Evolutionary conservation across 2,888 invertebrate species (phyloP).

Genomic region (Vanessa cardui): DNA sequence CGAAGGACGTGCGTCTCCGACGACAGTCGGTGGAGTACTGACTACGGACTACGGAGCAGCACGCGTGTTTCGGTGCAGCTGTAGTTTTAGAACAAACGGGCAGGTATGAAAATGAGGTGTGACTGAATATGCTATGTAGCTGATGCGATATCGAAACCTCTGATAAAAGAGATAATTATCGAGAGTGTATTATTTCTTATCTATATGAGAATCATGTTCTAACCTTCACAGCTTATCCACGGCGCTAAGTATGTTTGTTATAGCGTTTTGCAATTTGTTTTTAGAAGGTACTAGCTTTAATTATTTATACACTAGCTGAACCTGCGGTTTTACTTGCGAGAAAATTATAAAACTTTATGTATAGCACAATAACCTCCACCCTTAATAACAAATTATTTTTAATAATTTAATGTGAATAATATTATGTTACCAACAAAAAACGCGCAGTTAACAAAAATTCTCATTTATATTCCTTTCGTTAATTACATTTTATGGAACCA

Average conservation of each 20-base stretch:
- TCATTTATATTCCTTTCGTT: too few relatives aligned
- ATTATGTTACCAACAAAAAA: too few relatives aligned
- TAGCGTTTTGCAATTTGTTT: not conserved
- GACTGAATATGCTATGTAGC: not conserved
- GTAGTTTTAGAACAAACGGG: slow-evolving; percentile 16
- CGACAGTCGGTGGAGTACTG: slow-evolving; percentile 66
- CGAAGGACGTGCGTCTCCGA: slow-evolving; percentile 68
- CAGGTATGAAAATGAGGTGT: slow-evolving; percentile 12
- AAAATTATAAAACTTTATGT: too few relatives aligned
- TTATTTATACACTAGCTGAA: too few relatives aligned
- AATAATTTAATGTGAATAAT: too few relatives aligned
- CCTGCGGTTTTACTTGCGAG: too few relatives aligned
- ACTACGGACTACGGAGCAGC: slow-evolving; percentile 23
- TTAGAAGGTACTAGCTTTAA: not conserved
- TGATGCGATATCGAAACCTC: slow-evolving; percentile 14
- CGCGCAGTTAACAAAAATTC: too few relatives aligned
- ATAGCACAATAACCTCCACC: too few relatives aligned
- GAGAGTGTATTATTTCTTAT: not conserved
- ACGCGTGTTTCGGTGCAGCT: slow-evolving; percentile 14
- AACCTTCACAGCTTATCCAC: slow-evolving; percentile 6
- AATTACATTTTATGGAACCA: too few relatives aligned
- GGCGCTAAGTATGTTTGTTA: not conserved
- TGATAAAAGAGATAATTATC: slow-evolving; percentile 4
- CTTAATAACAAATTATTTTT: too few relatives aligned
- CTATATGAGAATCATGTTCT: slow-evolving; percentile 5